Evolutionary conservation across 2,888 invertebrate species (phyloP), one percentile per base, ranked within the genome.

Genomic region (Pimpla rufipes): DNA sequence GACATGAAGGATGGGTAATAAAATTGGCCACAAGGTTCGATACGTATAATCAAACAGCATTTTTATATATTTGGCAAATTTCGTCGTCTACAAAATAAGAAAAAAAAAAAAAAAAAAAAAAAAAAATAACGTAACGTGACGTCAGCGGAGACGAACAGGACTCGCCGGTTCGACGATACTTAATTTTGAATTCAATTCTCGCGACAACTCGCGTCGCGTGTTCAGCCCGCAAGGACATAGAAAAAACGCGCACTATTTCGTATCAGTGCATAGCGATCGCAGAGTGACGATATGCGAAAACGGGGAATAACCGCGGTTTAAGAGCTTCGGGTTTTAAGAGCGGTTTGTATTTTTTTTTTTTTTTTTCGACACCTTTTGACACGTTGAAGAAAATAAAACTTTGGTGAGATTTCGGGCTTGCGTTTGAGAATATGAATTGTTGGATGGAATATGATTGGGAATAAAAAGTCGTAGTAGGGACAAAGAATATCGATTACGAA

Each of bases 1-100:
- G 35, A 40, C 50, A 67, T 59, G 50, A 50, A 73, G 21, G 42
- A 77, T 77, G 81, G 77, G 67, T n/a, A 81, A 81, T 77, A 77
- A 68, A 73, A 52, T 73, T 21, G n/a, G 59, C 29, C 66, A 50
- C 35, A 40, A 81, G 81, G 81, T 81, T 73, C 13, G 81, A 59
- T 11, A 45, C 37, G 6, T 16, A 16, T 11, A 50, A 68, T 68
- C 3, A 13, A 59, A 18, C 18, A 1, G 16, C 16, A 40, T 18
- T 64, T 13, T 21, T 66, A 10, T 16, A 13, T 23, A 37, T 37
- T 55, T 2, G 23, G n/a, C n/a, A 23, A 37, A 62, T 16, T 37
- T 40, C 3, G 6, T 0, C n/a, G 35, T 2, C 11, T 18, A 0
- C n/a, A 21, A 11, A 45, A 21, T 1, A 52, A 21, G 7, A 50